These are phyloP conservation scores for Adelphocoris suturalis DNA, from an alignment of 2,888 invertebrate genomes.

Conservation along the genomic window DNA sequence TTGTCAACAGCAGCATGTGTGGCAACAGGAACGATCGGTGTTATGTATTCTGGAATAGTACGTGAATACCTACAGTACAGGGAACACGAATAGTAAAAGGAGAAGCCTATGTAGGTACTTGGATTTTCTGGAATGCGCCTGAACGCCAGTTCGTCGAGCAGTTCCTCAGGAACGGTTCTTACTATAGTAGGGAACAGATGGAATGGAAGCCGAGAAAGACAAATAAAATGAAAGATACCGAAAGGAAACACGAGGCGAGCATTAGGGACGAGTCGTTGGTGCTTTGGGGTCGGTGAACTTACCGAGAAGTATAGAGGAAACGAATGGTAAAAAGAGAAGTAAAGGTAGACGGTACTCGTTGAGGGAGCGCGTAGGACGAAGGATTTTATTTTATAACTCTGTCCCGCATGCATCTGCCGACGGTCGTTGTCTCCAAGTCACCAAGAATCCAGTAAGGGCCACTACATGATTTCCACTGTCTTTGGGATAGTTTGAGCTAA, in stretches of 20 bases:
- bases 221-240: background rate
- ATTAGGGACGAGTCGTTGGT: background rate
- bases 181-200: too few relatives aligned
- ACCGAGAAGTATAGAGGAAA: constrained; percentile 3
- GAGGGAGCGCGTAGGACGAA: constrained; percentile 1
- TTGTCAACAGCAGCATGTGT: too few relatives aligned
- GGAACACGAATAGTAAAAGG: too few relatives aligned
- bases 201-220: background rate
- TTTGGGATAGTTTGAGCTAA: too few relatives aligned
- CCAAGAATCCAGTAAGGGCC: too few relatives aligned
- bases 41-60: too few relatives aligned
- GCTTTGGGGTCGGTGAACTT: background rate
- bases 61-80: too few relatives aligned
- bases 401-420: too few relatives aligned
- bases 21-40: too few relatives aligned
- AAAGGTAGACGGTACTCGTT: background rate
- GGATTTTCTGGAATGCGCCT: too few relatives aligned
- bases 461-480: too few relatives aligned
- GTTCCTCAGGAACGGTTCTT: background rate
- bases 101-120: background rate
- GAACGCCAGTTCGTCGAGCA: background rate
- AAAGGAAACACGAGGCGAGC: constrained; percentile 14
- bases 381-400: background rate
- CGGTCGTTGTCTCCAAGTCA: too few relatives aligned
- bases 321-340: background rate